Percentiles rank a stretch among this genome's conserved stretches.
These are phyloP conservation scores for Prinia subflava DNA, from an alignment of 2,113 vertebrate genomes.

Conservation along the genomic window DNA sequence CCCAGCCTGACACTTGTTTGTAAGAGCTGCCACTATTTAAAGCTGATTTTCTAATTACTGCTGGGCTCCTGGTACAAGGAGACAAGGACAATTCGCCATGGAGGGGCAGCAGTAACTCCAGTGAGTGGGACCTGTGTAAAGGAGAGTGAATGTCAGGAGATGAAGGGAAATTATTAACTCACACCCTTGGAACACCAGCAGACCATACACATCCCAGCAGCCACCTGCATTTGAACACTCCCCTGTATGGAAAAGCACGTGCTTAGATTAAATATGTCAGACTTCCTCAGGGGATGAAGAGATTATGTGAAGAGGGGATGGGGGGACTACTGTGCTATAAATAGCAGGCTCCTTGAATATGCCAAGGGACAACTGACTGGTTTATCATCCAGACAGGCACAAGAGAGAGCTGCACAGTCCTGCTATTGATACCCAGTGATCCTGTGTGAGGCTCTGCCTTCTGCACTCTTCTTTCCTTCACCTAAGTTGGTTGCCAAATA, in stretches of 20 bases:
- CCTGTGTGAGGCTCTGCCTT: not conserved
- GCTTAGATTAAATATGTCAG: not conserved
- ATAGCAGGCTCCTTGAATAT: not conserved
- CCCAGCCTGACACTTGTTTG: not conserved
- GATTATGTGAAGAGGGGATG: not conserved
- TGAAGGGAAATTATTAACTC: not conserved
- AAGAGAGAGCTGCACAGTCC: not conserved
- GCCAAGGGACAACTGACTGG: not conserved
- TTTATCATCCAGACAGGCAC: not conserved
- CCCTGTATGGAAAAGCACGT: not conserved
- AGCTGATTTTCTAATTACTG: not conserved
- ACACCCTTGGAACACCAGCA: not conserved
- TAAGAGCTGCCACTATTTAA: not conserved
- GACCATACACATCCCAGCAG: fast-evolving
- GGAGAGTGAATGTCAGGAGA: not conserved
- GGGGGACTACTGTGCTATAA: not conserved
- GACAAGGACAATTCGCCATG: not conserved
- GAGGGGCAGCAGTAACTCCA: fast-evolving
- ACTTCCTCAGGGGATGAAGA: not conserved
- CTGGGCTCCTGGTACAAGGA: not conserved
- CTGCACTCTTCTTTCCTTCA: not conserved
- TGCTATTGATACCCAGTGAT: not conserved
- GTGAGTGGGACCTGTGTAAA: not conserved
- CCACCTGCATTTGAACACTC: not conserved
- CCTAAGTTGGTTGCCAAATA: not conserved